A percentile compares a stretch with the other conserved stretches of the same genome.
These are phyloP conservation scores for Thymelicus acteon DNA, from an alignment of 2,888 invertebrate species.

Conservation along the genomic window DNA sequence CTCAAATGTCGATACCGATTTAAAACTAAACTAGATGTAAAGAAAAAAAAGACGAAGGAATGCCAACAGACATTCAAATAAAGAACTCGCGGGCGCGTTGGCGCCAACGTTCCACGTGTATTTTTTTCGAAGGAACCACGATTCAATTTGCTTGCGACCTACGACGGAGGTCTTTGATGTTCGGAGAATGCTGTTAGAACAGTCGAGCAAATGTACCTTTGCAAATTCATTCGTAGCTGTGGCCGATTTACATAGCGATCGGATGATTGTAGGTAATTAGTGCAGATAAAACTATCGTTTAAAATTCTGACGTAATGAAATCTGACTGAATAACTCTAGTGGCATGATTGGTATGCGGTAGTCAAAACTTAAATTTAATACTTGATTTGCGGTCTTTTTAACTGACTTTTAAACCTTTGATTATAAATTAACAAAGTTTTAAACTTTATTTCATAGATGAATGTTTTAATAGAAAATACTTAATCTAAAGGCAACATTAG, in stretches of 20 bases:
- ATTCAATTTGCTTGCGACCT: constrained; percentile 77
- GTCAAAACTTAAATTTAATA: neutral
- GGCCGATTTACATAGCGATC: constrained; percentile 32
- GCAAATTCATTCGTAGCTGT: constrained; percentile 34
- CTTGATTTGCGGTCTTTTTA: no score
- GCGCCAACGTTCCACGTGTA: constrained; percentile 72
- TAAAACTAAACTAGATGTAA: constrained; percentile 28
- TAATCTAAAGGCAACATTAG: no score
- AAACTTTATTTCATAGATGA: no score
- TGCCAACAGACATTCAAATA: constrained; percentile 71
- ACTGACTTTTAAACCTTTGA: no score
- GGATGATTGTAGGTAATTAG: neutral
- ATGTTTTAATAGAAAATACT: no score
- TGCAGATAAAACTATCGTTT: constrained; percentile 17
- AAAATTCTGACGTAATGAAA: constrained; percentile 4
- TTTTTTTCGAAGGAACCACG: constrained; percentile 63
- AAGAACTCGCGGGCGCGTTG: constrained; percentile 76
- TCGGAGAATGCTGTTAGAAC: constrained; percentile 37
- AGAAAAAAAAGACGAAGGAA: constrained; percentile 64
- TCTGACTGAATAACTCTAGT: neutral
- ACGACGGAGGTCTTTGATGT: constrained; percentile 42
- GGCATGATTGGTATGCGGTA: neutral
- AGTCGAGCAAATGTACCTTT: constrained; percentile 31
- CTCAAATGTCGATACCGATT: constrained; percentile 22
- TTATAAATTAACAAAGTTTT: no score